A percentile compares a stretch with the other conserved stretches of the same genome.
These are phyloP conservation scores for Sinotaia quadrata DNA, from an alignment of 2,888 invertebrate species.

Conservation along the genomic window DNA sequence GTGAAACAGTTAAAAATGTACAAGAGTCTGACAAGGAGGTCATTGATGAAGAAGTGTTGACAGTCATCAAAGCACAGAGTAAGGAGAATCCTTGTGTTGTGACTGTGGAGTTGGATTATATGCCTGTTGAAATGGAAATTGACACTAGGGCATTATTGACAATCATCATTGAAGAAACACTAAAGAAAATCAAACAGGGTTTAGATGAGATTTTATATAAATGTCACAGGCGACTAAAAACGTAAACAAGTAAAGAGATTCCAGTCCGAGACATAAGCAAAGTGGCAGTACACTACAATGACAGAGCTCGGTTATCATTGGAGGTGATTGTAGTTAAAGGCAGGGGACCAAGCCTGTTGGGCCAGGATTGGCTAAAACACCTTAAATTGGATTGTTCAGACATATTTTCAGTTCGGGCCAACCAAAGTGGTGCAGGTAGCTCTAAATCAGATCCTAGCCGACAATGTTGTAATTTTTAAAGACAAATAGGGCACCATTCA, in stretches of 20 bases:
- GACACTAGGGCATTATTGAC: conserved; percentile 30
- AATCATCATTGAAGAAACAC: conserved; percentile 17
- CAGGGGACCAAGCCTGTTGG: conserved; percentile 22
- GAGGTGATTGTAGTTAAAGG: conserved; percentile 22
- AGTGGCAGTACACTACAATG: conserved; percentile 19
- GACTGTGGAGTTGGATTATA: conserved; percentile 5
- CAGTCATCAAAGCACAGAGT: background rate
- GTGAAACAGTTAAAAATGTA: too few species aligned
- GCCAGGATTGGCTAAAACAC: conserved; percentile 25
- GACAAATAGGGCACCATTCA: conserved; percentile 21
- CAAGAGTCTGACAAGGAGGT: too few species aligned
- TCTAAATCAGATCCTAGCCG: background rate
- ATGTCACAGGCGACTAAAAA: conserved; percentile 12
- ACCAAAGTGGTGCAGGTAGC: background rate
- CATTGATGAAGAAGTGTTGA: too few species aligned
- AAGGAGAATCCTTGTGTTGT: background rate
- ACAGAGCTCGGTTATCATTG: background rate
- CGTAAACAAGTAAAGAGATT: conserved; percentile 23
- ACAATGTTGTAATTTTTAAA: conserved; percentile 26
- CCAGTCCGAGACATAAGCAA: background rate
- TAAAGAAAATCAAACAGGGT: background rate
- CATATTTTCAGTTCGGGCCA: conserved; percentile 8
- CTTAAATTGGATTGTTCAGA: conserved; percentile 24
- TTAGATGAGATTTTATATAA: background rate
- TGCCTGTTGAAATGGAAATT: conserved; percentile 18